These are phyloP conservation scores for Indicator maculatus DNA, from an alignment of 2,113 vertebrate species.

Conservation along the genomic window DNA sequence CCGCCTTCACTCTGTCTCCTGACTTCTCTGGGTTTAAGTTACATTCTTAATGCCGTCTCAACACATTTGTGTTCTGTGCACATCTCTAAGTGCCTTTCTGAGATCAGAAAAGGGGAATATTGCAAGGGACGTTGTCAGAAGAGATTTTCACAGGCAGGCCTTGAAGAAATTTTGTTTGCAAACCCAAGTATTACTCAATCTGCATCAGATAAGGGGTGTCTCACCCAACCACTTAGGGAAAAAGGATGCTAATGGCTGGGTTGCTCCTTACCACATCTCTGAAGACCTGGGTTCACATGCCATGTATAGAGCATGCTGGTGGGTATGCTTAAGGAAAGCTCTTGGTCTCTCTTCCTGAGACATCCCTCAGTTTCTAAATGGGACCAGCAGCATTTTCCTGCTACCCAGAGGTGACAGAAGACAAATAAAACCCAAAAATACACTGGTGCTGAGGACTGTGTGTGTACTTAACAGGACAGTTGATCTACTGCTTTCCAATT, in stretches of 20 bases:
- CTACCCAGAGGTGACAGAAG: background rate
- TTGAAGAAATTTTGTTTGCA: background rate
- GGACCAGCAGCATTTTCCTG: background rate
- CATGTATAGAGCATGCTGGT: fast-evolving
- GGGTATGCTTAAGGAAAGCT: background rate
- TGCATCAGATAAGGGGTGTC: background rate
- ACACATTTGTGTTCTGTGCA: background rate
- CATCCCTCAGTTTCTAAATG: background rate
- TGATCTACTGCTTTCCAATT: background rate
- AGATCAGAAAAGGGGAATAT: background rate
- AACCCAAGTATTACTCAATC: background rate
- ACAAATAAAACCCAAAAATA: background rate
- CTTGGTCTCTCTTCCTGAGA: background rate
- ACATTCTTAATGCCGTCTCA: background rate
- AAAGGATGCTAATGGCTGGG: background rate
- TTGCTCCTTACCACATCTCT: background rate
- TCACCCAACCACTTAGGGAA: background rate
- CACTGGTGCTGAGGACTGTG: background rate
- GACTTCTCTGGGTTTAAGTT: constrained; percentile 35
- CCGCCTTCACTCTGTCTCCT: constrained; percentile 38
- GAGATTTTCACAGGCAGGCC: background rate
- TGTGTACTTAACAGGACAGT: background rate
- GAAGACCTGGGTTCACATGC: background rate
- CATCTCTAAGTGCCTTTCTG: background rate
- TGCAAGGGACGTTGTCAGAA: background rate